Evolutionary conservation across 2,797 vertebrate genomes (phyloP).

Genomic region (Liparis tanakae): DNA sequence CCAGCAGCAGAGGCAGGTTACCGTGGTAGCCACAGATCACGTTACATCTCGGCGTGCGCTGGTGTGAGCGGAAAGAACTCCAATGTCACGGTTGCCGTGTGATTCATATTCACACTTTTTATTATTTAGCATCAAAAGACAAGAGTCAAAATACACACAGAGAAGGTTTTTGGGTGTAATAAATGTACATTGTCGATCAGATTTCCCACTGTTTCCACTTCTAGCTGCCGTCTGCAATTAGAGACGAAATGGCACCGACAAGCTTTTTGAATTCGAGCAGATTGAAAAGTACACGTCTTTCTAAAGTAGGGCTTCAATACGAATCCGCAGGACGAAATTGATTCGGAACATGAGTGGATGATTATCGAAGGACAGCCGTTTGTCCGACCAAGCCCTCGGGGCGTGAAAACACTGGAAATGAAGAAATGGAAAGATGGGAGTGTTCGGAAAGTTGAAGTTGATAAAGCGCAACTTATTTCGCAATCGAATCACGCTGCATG

Average conservation of each 20-base stretch:
- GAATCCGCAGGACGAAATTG: constrained; percentile 2
- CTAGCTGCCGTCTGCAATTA: neutral
- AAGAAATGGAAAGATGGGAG: neutral
- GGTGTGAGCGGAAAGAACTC: constrained; percentile 13
- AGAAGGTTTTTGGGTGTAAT: neutral
- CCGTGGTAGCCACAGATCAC: constrained; percentile 35
- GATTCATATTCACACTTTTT: constrained; percentile 9
- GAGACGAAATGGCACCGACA: neutral
- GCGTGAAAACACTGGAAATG: neutral
- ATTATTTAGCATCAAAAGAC: neutral
- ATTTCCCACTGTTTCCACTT: neutral
- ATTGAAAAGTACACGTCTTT: neutral
- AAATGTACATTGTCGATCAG: neutral
- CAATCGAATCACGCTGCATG: neutral
- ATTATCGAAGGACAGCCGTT: constrained; percentile 9
- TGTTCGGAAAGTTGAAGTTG: constrained; percentile 4
- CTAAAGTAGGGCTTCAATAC: neutral
- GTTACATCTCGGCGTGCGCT: neutral
- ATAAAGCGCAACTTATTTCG: constrained; percentile 1
- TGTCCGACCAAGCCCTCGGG: neutral
- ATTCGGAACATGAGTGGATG: constrained; percentile 7
- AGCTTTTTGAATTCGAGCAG: neutral
- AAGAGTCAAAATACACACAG: neutral
- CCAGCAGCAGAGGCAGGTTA: constrained; percentile 42
- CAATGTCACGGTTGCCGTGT: neutral